These are phyloP conservation scores for Pongo abelii DNA, from an alignment of 2,113 vertebrate species.

Conservation along the genomic window DNA sequence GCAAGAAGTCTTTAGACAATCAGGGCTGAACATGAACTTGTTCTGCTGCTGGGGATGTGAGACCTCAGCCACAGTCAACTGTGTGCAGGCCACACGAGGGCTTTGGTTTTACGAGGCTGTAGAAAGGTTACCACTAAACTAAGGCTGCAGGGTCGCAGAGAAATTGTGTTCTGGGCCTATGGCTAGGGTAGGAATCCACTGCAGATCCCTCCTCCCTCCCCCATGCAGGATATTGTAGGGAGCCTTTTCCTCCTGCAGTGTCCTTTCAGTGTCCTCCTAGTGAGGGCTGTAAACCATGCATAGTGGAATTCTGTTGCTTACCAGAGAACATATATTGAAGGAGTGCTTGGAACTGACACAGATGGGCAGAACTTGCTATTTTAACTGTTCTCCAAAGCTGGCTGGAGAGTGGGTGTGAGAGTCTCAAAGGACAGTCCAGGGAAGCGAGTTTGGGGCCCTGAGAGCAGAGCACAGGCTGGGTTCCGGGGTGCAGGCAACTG, in stretches of 20 bases:
- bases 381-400: neutral
- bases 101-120: neutral
- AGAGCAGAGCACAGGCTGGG: neutral
- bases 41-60: too few relatives aligned
- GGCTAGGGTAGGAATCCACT: neutral
- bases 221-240: neutral
- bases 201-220: accelerated
- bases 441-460: neutral
- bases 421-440: neutral
- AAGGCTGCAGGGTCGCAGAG: neutral
- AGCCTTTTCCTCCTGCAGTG: neutral
- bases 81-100: neutral
- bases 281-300: neutral
- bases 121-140: neutral
- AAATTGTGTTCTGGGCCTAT: neutral
- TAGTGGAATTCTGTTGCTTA: neutral
- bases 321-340: neutral
- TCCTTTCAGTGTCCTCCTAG: neutral
- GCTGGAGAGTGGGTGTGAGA: neutral
- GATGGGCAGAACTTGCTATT: neutral
- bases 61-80: neutral
- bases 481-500: neutral
- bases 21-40: neutral
- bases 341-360: neutral
- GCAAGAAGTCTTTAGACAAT: neutral